Percentiles rank a stretch among this genome's conserved stretches.
phyloP scores from a whole-genome alignment of 2,797 vertebrate genomes.

The Sebastes taczanowskii region DNA sequence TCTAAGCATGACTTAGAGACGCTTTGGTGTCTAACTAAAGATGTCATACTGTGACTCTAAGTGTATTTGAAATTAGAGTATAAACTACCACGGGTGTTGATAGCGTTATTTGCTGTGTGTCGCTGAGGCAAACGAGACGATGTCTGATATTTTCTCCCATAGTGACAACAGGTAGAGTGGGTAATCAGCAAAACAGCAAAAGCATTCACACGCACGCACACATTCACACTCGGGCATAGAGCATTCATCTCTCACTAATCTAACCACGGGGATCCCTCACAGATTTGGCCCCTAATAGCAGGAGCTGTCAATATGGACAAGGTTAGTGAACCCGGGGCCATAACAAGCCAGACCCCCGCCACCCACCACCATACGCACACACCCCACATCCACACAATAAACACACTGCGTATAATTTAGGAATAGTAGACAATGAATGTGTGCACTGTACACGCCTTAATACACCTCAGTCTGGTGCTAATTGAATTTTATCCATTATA shows the following conservation, averaged over 20 bases:
- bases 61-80: conserved; percentile 40
- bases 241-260: conserved; percentile 78
- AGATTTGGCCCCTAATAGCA: conserved; percentile 75
- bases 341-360: conserved; percentile 69
- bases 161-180: conserved; percentile 67
- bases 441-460: neutral
- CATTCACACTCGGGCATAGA: conserved; percentile 51
- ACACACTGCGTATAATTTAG: conserved; percentile 28
- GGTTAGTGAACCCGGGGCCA: conserved; percentile 76
- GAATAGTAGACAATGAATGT: conserved; percentile 20
- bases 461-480: conserved; percentile 43
- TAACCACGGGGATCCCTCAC: conserved; percentile 77
- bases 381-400: conserved; percentile 22
- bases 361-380: conserved; percentile 25
- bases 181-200: conserved; percentile 51
- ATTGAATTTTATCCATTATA: conserved; percentile 63
- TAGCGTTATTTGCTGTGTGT: conserved; percentile 23
- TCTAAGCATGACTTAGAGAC: conserved; percentile 1
- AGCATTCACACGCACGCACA: conserved; percentile 29
- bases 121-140: conserved; percentile 44
- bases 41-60: conserved; percentile 26
- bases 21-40: conserved; percentile 29
- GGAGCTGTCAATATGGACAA: conserved; percentile 82
- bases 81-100: conserved; percentile 1
- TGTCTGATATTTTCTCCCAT: conserved; percentile 51